These are phyloP conservation scores for Procapra przewalskii DNA, from an alignment of 2,113 vertebrate genomes.

Conservation along the genomic window DNA sequence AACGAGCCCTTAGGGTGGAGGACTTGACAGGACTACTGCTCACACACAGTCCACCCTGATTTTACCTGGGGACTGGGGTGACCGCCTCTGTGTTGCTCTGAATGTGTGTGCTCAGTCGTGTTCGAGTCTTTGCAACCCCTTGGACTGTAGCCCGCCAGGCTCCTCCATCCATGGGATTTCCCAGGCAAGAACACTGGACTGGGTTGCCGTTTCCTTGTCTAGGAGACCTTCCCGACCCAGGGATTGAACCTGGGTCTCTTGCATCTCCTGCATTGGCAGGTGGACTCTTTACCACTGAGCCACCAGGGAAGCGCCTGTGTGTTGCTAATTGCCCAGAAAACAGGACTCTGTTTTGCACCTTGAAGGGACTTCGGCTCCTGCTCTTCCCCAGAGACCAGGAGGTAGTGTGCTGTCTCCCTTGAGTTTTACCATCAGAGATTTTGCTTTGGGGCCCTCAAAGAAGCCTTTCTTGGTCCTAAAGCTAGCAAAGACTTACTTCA, in stretches of 20 bases:
- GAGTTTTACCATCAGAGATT: background rate
- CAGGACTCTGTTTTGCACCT: background rate
- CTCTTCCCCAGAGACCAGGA: background rate
- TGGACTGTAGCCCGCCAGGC: background rate
- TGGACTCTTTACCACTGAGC: background rate
- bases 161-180: background rate
- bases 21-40: background rate
- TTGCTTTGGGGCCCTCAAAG: background rate
- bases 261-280: background rate
- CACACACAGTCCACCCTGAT: background rate
- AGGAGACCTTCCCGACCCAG: background rate
- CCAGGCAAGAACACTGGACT: background rate
- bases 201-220: background rate
- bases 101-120: background rate
- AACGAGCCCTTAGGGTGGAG: background rate
- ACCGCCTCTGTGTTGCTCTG: background rate
- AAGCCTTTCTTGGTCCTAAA: background rate
- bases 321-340: background rate
- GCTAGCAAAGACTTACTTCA: background rate
- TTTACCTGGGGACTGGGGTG: background rate
- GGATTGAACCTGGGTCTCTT: background rate
- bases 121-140: background rate
- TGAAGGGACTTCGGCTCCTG: too few relatives aligned
- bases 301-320: rapidly evolving
- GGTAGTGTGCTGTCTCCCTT: too few relatives aligned